These are phyloP conservation scores for Palythoa grandiflora DNA, from an alignment of 92 coral and sea anemone species.

Conservation along the genomic window DNA sequence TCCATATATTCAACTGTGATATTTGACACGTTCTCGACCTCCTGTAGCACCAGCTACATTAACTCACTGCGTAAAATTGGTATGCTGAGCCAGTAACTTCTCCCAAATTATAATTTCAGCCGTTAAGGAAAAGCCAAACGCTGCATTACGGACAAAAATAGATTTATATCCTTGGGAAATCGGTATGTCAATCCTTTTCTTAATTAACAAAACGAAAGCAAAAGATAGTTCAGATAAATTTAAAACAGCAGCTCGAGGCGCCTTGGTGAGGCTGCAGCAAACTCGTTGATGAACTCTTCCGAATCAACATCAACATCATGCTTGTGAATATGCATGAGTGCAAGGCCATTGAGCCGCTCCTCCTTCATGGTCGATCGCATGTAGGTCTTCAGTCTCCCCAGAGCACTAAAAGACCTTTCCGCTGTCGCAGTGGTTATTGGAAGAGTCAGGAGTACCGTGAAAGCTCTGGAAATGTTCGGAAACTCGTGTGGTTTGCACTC, in stretches of 20 bases:
- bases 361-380: not conserved
- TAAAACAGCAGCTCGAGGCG: conserved; percentile 42
- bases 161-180: conserved; percentile 2
- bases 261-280: not conserved
- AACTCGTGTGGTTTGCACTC: not conserved
- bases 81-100: not conserved
- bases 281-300: conserved; percentile 4
- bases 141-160: not conserved
- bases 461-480: not conserved
- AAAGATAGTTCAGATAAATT: not conserved
- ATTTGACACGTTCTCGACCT: not conserved
- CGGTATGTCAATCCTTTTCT: conserved; percentile 4
- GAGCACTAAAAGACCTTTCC: not conserved
- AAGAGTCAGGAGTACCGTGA: not conserved
- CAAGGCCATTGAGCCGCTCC: conserved; percentile 4
- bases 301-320: conserved; percentile 35
- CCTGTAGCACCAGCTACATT: not conserved
- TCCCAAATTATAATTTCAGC: no score
- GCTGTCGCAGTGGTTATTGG: not conserved
- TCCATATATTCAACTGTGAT: not conserved
- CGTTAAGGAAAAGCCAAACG: no score
- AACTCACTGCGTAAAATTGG: not conserved
- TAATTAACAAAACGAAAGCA: no score
- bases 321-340: conserved; percentile 38
- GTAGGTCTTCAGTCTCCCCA: not conserved